Evolutionary conservation across 2,797 vertebrate genomes (phyloP), one percentile per base, ranked within the genome.

Genomic region (Myotis planiceps): DNA sequence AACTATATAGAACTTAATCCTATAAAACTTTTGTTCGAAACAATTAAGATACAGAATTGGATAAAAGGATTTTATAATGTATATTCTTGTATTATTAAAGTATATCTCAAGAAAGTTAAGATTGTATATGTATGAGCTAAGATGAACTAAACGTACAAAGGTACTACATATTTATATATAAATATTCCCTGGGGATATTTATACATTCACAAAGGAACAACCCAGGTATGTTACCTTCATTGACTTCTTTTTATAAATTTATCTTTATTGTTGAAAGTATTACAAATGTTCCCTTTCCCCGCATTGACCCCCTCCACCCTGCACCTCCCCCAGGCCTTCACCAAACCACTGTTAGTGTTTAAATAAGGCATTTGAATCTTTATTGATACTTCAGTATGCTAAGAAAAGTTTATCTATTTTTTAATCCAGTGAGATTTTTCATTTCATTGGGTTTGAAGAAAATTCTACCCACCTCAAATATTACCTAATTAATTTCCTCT

Each of bases 361-460:
- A 92, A 84, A 66, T 0, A 84, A 89, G 29, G 12, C 9, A 68
- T 2, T 68, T 51, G 10, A 78, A 16, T 87, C 25, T 92, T 80
- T 96, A 32, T 74, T 84, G 23, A 91, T 72, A 45, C 3, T 71
- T 94, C n/a, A 92, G 65, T 75, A 81, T 42, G 32, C 37, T 63
- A 79, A 91, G 18, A 71, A 90, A 78, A 19, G 1, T 72, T 93
- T 72, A 32, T 45, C n/a, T 42, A 34, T 32, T 60, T 84, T 80
- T 72, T 79, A 13, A 9, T 49, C 9, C 9, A 37, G 9, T 71
- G 18, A 79, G 29, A 80, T 49, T 93, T 91, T 92, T 75, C 23
- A 87, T 85, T 86, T 93, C 69, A 75, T 58, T 95, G 68, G 9
- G 6, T 32, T 91, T 94, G 42, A 93, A 84, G 23, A 88, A 69